Evolutionary conservation across 2,888 invertebrate genomes (phyloP).

Genomic region (Timema podura): DNA sequence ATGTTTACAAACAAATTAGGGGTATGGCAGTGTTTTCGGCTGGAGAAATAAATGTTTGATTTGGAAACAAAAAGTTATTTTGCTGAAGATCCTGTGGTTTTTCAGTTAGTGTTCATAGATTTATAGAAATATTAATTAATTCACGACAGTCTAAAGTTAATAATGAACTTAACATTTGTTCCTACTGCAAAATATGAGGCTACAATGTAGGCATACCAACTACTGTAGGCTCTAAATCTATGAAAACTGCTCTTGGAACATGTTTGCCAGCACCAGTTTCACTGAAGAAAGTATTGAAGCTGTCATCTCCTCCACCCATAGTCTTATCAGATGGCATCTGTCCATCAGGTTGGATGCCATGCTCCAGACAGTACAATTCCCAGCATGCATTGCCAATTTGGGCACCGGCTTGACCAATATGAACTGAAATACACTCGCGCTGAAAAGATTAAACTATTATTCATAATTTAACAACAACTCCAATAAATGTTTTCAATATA

Average conservation of each 20-base stretch:
- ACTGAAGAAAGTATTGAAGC: constrained; percentile 35
- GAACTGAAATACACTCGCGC: constrained; percentile 47
- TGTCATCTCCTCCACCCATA: too few relatives aligned
- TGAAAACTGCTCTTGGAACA: constrained; percentile 56
- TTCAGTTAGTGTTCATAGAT: neutral
- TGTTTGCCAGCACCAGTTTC: constrained; percentile 60
- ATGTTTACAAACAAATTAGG: too few relatives aligned
- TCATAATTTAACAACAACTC: too few relatives aligned
- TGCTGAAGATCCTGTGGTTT: too few relatives aligned
- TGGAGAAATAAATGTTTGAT: too few relatives aligned
- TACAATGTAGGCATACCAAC: constrained; percentile 45
- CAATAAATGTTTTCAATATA: too few relatives aligned
- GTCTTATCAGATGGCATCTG: too few relatives aligned
- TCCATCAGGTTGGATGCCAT: too few relatives aligned
- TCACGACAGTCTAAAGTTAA: neutral
- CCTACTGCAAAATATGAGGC: too few relatives aligned
- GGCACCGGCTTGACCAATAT: constrained; percentile 46
- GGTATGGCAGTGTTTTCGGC: too few relatives aligned
- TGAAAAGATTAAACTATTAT: constrained; percentile 31
- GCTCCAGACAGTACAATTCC: too few relatives aligned
- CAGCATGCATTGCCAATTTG: constrained; percentile 23
- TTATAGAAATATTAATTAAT: neutral
- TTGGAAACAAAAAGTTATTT: too few relatives aligned
- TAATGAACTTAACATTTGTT: neutral
- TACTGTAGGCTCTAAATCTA: constrained; percentile 61